Percentiles rank a stretch among this genome's conserved stretches.
Conservation (phyloP, 2,888 invertebrate species). For the Liposcelis brunnea region DNA sequence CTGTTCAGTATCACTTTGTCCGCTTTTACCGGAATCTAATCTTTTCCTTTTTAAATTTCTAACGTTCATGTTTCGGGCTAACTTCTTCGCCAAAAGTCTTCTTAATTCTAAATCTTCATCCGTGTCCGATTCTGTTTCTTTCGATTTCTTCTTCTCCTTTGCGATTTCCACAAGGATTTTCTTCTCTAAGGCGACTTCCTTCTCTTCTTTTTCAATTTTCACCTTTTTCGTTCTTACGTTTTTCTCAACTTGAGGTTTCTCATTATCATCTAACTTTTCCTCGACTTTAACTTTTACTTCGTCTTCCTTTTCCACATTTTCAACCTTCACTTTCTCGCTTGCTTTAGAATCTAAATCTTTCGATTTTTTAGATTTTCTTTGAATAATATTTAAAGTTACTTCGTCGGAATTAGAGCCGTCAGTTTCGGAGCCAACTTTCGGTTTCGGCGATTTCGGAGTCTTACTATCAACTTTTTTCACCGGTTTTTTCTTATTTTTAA, state of each 20-base stretch:
- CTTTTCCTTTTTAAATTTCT: slow-evolving; percentile 14
- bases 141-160: slow-evolving; percentile 27
- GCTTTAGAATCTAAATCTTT: background rate
- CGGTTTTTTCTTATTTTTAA: slow-evolving; percentile 4
- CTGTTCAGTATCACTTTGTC: slow-evolving; percentile 15
- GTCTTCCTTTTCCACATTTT: slow-evolving; percentile 7
- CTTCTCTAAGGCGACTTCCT: slow-evolving; percentile 26
- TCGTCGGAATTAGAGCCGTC: slow-evolving; percentile 19
- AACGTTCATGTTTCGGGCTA: slow-evolving; percentile 18
- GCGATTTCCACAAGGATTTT: slow-evolving; percentile 28
- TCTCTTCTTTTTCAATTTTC: background rate
- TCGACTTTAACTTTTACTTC: slow-evolving; percentile 8
- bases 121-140: slow-evolving; percentile 32
- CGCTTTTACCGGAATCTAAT: slow-evolving; percentile 9
- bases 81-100: slow-evolving; percentile 20
- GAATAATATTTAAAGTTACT: slow-evolving; percentile 16
- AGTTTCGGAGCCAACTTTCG: background rate
- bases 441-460: slow-evolving; percentile 3
- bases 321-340: slow-evolving; percentile 5
- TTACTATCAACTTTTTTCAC: background rate
- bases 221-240: background rate
- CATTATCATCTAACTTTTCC: background rate
- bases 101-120: slow-evolving; percentile 32
- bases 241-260: background rate
- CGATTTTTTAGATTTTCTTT: slow-evolving; percentile 4